Evolutionary conservation across 1,140 invertebrate species (phyloP).

Genomic region (Eriocheir sinensis): DNA sequence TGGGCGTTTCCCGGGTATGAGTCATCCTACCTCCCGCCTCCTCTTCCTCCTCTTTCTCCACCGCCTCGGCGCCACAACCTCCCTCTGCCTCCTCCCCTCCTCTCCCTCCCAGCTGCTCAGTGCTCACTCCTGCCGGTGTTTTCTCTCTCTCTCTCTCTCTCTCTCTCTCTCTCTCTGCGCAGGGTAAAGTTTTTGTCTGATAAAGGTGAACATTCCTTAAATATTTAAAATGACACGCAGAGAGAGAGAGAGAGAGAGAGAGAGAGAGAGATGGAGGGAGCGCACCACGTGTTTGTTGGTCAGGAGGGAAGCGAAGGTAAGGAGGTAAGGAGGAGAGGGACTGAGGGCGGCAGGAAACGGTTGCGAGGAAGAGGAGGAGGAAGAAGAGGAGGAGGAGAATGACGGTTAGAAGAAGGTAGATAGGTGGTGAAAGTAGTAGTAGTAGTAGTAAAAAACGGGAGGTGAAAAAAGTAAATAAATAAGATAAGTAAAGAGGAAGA

Average conservation of each 20-base stretch:
- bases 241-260: neutral
- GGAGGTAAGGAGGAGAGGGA: neutral
- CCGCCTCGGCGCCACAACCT: neutral
- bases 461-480: too few relatives aligned
- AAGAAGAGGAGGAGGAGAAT: too few relatives aligned
- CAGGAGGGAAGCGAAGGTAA: too few relatives aligned
- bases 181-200: too few relatives aligned
- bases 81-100: neutral
- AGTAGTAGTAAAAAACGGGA: too few relatives aligned
- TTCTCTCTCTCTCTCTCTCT: slow-evolving; percentile 28
- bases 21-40: neutral
- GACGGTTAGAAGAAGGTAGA: too few relatives aligned
- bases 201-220: too few relatives aligned
- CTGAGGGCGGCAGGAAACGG: neutral
- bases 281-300: neutral
- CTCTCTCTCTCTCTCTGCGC: slow-evolving; percentile 23
- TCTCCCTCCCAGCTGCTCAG: neutral
- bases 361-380: neutral
- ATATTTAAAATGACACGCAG: neutral
- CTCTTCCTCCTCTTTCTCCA: neutral
- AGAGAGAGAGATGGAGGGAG: too few relatives aligned
- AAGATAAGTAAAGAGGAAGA: too few relatives aligned
- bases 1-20: neutral
- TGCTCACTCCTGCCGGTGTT: too few relatives aligned
- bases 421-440: too few relatives aligned